A percentile compares a stretch with the other conserved stretches of the same genome.
Conservation (phyloP, 2,888 invertebrate genomes). For the Ormyrus rosae region DNA sequence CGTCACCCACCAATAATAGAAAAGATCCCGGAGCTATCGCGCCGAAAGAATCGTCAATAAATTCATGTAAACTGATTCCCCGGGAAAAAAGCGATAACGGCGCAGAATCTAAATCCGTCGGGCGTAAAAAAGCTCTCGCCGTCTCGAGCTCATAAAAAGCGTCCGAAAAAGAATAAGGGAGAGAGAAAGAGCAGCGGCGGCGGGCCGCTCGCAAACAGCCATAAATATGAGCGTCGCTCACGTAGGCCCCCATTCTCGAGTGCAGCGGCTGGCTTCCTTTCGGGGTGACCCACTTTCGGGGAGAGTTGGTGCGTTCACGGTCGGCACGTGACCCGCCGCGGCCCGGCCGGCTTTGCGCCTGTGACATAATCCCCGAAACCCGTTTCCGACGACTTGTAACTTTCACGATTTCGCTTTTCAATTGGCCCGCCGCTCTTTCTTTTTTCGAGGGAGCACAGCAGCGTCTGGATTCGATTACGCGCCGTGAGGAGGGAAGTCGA, state of each 20-base stretch:
- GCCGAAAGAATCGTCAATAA: too few species aligned
- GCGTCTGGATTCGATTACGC: not conserved
- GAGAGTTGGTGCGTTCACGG: not conserved
- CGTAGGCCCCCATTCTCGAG: not conserved
- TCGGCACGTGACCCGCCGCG: constrained; percentile 13
- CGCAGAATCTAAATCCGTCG: too few species aligned
- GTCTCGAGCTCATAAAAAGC: too few species aligned
- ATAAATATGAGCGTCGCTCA: constrained; percentile 12
- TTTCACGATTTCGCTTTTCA: constrained; percentile 26
- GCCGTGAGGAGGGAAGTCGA: constrained; percentile 14
- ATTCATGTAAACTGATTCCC: too few species aligned
- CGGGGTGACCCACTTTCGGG: constrained; percentile 18
- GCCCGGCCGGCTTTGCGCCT: constrained; percentile 6
- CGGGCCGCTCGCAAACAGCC: constrained; percentile 10
- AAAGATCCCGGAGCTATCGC: too few species aligned
- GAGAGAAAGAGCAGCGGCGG: not conserved
- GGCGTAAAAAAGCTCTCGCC: too few species aligned
- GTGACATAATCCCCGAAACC: constrained; percentile 30
- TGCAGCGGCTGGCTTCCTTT: too few species aligned
- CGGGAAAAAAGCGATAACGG: too few species aligned
- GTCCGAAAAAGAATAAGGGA: not conserved
- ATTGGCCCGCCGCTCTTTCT: not conserved
- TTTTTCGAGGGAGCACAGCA: not conserved
- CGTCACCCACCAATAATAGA: too few species aligned
- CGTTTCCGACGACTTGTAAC: constrained; percentile 18